Evolutionary conservation across 2,888 invertebrate genomes (phyloP), one percentile per base, ranked within the genome.

Genomic region (Chloromyia formosa): DNA sequence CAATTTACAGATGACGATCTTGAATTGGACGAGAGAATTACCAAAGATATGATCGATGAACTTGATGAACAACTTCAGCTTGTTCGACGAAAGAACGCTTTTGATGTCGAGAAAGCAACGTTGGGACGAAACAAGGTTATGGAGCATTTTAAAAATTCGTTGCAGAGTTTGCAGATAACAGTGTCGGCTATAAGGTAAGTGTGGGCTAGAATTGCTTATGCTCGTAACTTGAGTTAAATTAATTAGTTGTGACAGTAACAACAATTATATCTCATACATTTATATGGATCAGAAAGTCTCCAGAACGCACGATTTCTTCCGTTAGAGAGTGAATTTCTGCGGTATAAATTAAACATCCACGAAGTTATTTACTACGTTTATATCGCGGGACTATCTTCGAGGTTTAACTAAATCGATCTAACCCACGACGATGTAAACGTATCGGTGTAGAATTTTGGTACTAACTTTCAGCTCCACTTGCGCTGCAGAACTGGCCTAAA

Each of bases 51-150:
- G 71, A 87, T 90, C 56, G 82, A 85, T 1, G 88, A 88, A 71
- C 82, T 93, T 3, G 86, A 89, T 1, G 87, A 87, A 0, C 89
- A 92, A 76, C 87, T 90, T 79, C 88, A 89, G 2, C 84, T 92
- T 45, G 89, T 93, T 0, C 86, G 87, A 23, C 86, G 89, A 54
- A 92, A 92, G 82, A 82, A 92, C 42, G 91, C 91, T 0, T 92
- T 90, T 81, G 89, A 91, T 77, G 86, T 92, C 1, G 91, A 92
- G 79, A 92, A 91, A 77, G 91, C 92, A 0, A 88, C 89, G 78
- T 81, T 92, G 2, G 88, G 86, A 1, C 84, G 90, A 16, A 80
- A 87, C 23, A 92, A 93, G 81, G 86, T 94, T 80, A 86, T 88
- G 80, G 86, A 88, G 5, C 88, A 91, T 79, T 93, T 93, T 78